Conservation (phyloP, 2,113 vertebrate genomes). For the Zapus hudsonius region DNA sequence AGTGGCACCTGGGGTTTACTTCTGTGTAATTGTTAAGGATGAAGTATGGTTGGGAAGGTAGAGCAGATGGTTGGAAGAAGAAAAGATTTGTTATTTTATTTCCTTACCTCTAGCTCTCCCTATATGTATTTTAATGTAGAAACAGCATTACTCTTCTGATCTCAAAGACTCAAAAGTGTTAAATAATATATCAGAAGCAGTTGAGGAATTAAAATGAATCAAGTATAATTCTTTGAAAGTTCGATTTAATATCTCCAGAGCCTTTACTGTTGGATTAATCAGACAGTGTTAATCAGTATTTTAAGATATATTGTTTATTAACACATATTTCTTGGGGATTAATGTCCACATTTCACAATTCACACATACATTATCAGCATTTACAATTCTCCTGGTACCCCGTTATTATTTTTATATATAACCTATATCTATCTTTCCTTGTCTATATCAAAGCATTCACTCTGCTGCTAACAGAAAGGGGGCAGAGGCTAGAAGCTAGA, state of each 20-base stretch:
- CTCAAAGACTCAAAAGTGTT: conserved; percentile 49
- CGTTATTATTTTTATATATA: background rate
- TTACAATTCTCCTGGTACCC: background rate
- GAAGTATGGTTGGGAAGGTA: background rate
- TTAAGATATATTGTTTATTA: conserved; percentile 61
- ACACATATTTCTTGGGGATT: conserved; percentile 60
- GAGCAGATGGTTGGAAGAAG: background rate
- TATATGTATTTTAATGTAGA: conserved; percentile 40
- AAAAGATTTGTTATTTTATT: conserved; percentile 61
- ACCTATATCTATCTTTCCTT: background rate
- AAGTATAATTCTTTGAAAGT: conserved; percentile 65
- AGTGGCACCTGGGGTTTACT: background rate
- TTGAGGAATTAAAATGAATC: conserved; percentile 71
- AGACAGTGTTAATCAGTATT: conserved; percentile 64
- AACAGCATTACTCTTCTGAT: conserved; percentile 35
- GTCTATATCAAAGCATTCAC: background rate
- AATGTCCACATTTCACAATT: background rate
- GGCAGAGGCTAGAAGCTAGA: conserved; percentile 4
- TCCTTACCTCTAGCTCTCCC: conserved; percentile 38
- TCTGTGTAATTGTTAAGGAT: background rate
- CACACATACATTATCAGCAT: background rate
- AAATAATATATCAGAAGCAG: conserved; percentile 62
- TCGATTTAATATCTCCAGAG: conserved; percentile 62
- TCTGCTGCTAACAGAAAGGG: background rate
- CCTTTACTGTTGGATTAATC: conserved; percentile 51